Conservation (phyloP, 2,113 vertebrate genomes). For the Myocastor coypus region DNA sequence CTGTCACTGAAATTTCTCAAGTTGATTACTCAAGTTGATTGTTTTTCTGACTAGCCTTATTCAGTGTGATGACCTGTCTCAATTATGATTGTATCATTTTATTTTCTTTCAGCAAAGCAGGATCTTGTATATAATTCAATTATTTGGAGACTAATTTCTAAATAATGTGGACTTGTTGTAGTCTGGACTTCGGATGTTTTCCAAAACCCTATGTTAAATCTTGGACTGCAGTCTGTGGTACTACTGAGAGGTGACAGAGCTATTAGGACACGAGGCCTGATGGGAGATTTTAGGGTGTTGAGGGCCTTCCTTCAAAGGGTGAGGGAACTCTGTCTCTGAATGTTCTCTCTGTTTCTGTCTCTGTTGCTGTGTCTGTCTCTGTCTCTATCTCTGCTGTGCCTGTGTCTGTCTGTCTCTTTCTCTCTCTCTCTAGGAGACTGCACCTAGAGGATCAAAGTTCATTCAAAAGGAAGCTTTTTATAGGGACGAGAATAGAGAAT, state of each 20-base stretch:
- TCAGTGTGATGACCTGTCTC: neutral
- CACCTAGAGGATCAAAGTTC: neutral
- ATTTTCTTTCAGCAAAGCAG: neutral
- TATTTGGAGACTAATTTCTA: neutral
- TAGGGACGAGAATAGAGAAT: neutral
- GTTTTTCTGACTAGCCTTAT: neutral
- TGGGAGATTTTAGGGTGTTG: neutral
- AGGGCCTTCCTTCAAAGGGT: neutral
- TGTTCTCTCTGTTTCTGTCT: neutral
- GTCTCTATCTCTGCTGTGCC: neutral
- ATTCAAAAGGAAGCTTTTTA: neutral
- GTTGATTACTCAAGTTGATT: neutral
- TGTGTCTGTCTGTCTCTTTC: neutral
- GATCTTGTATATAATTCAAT: neutral
- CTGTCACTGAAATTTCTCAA: neutral
- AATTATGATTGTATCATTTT: neutral
- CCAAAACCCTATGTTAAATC: neutral
- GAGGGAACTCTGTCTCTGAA: neutral
- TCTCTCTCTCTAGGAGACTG: neutral
- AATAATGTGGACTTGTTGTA: neutral
- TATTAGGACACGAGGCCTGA: neutral
- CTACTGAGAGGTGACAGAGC: neutral
- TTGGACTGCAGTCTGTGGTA: no score
- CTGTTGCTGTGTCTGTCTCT: neutral
- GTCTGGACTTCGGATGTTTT: neutral